These are phyloP conservation scores for Papilio polytes DNA, from an alignment of 1,140 invertebrate species.

Conservation along the genomic window DNA sequence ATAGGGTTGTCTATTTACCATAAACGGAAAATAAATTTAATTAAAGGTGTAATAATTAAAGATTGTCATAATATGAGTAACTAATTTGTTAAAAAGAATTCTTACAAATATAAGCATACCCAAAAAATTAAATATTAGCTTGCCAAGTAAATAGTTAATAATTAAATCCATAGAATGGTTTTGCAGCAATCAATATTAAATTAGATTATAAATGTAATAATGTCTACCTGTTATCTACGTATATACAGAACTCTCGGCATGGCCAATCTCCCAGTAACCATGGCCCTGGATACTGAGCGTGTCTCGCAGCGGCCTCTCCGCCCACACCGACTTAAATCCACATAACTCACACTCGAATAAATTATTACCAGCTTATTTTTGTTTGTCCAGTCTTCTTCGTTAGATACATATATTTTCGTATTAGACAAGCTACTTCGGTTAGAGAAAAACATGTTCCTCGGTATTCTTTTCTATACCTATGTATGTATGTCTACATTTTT, in stretches of 20 bases:
- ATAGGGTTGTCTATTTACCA: conserved; percentile 5
- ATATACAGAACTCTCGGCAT: neutral
- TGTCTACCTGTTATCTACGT: neutral
- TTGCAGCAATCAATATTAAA: too few relatives aligned
- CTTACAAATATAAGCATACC: too few relatives aligned
- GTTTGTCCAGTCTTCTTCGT: conserved; percentile 65
- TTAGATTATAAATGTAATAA: neutral
- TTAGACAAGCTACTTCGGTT: conserved; percentile 48
- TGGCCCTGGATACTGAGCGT: neutral
- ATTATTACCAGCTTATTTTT: conserved; percentile 72
- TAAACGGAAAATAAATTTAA: neutral
- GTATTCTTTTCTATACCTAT: neutral
- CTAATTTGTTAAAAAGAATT: too few relatives aligned
- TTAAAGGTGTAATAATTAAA: neutral
- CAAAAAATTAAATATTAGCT: too few relatives aligned
- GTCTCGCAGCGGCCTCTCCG: conserved; percentile 60
- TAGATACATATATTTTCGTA: conserved; percentile 52
- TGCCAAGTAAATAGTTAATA: too few relatives aligned
- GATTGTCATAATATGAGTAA: neutral
- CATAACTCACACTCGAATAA: conserved; percentile 77
- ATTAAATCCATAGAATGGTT: too few relatives aligned
- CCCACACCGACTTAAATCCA: conserved; percentile 75
- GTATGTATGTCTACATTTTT: too few relatives aligned
- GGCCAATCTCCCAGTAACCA: neutral
- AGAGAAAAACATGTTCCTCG: conserved; percentile 7